A percentile compares a stretch with the other conserved stretches of the same genome.
phyloP scores from a whole-genome alignment of 2,113 vertebrate genomes.

The Macaca mulatta region DNA sequence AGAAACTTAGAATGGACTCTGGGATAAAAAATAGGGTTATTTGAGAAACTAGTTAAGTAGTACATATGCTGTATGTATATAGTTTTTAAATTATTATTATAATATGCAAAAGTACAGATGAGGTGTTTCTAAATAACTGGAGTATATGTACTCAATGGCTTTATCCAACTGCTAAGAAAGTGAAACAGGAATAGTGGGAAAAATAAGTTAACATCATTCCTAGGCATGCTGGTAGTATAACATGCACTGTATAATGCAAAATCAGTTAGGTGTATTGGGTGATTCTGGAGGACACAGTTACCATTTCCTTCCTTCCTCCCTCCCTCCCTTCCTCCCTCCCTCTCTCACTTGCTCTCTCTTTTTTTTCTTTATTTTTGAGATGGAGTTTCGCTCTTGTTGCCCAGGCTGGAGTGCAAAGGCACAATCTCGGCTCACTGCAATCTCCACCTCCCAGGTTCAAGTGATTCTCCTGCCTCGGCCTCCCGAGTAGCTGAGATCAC shows the following conservation, averaged over 20 bases:
- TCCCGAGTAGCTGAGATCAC: no score
- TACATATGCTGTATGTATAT: not conserved
- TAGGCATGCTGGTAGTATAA: not conserved
- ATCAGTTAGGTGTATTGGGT: not conserved
- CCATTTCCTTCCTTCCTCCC: not conserved
- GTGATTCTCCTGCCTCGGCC: no score
- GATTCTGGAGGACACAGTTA: slow-evolving; percentile 3
- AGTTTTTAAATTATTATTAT: not conserved
- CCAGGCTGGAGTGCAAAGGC: no score
- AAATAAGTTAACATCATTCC: not conserved
- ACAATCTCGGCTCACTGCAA: no score
- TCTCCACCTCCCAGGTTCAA: no score
- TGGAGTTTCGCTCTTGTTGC: no score
- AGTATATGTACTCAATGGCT: not conserved
- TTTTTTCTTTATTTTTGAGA: no score
- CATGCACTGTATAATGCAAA: not conserved
- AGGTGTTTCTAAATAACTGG: slow-evolving; percentile 39
- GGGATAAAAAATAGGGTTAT: not conserved
- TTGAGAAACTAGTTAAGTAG: not conserved
- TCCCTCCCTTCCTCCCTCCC: no score
- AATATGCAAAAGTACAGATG: slow-evolving; percentile 1
- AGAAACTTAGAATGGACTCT: not conserved
- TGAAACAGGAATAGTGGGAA: not conserved
- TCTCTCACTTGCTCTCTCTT: no score
- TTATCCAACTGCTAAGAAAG: slow-evolving; percentile 24